Evolutionary conservation across 2,113 vertebrate genomes (phyloP).

Genomic region (Stegastes partitus): DNA sequence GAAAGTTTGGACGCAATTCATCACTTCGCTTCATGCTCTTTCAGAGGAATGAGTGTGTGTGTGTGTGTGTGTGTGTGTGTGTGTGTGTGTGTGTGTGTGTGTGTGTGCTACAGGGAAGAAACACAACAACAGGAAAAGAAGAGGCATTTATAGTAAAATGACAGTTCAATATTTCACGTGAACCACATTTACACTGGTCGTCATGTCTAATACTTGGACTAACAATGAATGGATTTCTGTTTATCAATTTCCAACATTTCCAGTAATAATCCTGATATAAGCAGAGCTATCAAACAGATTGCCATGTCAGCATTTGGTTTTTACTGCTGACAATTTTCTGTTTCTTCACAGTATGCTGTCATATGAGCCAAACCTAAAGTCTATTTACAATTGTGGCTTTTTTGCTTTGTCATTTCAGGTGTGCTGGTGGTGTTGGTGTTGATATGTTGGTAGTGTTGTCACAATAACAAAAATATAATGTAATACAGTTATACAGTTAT

Average conservation of each 20-base stretch:
- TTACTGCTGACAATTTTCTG: too few relatives aligned
- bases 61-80: not conserved
- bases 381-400: not conserved
- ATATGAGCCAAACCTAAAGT: too few relatives aligned
- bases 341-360: too few relatives aligned
- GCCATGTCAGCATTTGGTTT: not conserved
- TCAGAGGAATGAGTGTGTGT: conserved; percentile 1
- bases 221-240: not conserved
- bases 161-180: not conserved
- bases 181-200: not conserved
- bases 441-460: too few relatives aligned
- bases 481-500: too few relatives aligned
- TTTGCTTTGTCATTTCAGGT: conserved; percentile 3
- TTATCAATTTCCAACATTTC: too few relatives aligned
- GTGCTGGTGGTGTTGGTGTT: not conserved
- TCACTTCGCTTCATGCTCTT: conserved; percentile 67
- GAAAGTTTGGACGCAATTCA: conserved; percentile 59
- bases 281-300: not conserved
- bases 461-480: too few relatives aligned
- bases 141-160: not conserved
- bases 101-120: not conserved
- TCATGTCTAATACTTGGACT: not conserved
- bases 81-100: too few relatives aligned
- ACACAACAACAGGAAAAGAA: not conserved
- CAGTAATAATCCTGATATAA: not conserved